A percentile compares a stretch with the other conserved stretches of the same genome.
Conservation (phyloP, 2,113 vertebrate species). For the Turnix velox region DNA sequence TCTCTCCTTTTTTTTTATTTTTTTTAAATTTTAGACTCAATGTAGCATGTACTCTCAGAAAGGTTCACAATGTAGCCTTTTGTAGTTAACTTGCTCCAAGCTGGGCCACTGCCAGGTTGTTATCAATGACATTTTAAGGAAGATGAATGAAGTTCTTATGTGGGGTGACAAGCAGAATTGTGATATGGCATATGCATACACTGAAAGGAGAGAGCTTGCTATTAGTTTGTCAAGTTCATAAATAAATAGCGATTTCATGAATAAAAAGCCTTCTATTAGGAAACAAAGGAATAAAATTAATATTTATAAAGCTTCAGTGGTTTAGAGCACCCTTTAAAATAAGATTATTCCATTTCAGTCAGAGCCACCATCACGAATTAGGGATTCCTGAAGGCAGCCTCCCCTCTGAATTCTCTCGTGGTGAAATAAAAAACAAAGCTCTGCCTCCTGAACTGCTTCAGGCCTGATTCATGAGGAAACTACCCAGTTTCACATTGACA, state of each 20-base stretch:
- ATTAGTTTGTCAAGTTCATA: slow-evolving; percentile 63
- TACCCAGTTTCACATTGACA: neutral
- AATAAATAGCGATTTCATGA: slow-evolving; percentile 44
- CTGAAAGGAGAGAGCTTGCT: slow-evolving; percentile 51
- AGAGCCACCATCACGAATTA: neutral
- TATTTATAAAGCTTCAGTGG: slow-evolving; percentile 52
- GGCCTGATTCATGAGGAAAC: neutral
- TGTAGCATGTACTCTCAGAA: slow-evolving; percentile 34
- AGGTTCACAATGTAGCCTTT: slow-evolving; percentile 55
- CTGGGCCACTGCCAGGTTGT: slow-evolving; percentile 57
- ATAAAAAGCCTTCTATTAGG: slow-evolving; percentile 53
- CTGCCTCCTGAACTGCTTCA: neutral
- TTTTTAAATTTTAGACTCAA: slow-evolving; percentile 33
- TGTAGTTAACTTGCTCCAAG: slow-evolving; percentile 54
- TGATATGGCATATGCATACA: slow-evolving; percentile 48
- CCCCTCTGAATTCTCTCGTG: neutral
- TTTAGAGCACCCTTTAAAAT: slow-evolving; percentile 29
- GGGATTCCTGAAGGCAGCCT: neutral
- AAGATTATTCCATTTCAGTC: slow-evolving; percentile 15
- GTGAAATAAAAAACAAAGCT: neutral
- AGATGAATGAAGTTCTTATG: slow-evolving; percentile 63
- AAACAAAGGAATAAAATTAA: slow-evolving; percentile 55
- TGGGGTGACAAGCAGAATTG: slow-evolving; percentile 35
- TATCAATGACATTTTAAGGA: slow-evolving; percentile 65
- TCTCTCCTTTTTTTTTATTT: neutral